phyloP scores from a whole-genome alignment of 2,113 vertebrate genomes.

The Nettapus auritus region DNA sequence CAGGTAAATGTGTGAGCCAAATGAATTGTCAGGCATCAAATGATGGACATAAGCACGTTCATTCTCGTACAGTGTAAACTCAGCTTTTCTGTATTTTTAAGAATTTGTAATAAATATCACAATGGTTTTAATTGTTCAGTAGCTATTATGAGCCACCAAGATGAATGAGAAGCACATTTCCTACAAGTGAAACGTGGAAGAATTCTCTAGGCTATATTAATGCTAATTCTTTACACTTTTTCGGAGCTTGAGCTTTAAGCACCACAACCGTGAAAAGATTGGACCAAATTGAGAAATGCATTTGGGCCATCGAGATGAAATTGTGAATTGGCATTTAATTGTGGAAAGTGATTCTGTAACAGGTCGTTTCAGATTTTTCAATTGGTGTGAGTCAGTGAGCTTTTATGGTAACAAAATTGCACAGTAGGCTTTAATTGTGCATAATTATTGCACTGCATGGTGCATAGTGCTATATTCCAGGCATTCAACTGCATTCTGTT shows the following conservation, averaged over 20 bases:
- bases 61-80: neutral
- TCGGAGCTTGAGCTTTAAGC: constrained; percentile 33
- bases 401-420: constrained; percentile 73
- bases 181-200: constrained; percentile 23
- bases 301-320: constrained; percentile 40
- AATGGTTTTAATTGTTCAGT: constrained; percentile 55
- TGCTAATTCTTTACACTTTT: constrained; percentile 38
- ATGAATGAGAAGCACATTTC: neutral
- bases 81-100: neutral
- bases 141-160: neutral
- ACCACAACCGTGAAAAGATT: constrained; percentile 19
- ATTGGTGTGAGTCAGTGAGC: constrained; percentile 61
- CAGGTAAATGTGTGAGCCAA: neutral
- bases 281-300: constrained; percentile 33
- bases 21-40: neutral
- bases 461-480: constrained; percentile 53
- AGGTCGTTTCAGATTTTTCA: constrained; percentile 49
- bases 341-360: constrained; percentile 45
- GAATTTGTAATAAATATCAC: neutral
- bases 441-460: constrained; percentile 75
- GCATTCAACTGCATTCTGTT: constrained; percentile 61
- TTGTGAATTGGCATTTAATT: constrained; percentile 65
- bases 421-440: constrained; percentile 77
- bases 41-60: neutral
- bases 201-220: constrained; percentile 22